Evolutionary conservation across 2,888 invertebrate species (phyloP).

Genomic region (Chrysomela aeneicollis): DNA sequence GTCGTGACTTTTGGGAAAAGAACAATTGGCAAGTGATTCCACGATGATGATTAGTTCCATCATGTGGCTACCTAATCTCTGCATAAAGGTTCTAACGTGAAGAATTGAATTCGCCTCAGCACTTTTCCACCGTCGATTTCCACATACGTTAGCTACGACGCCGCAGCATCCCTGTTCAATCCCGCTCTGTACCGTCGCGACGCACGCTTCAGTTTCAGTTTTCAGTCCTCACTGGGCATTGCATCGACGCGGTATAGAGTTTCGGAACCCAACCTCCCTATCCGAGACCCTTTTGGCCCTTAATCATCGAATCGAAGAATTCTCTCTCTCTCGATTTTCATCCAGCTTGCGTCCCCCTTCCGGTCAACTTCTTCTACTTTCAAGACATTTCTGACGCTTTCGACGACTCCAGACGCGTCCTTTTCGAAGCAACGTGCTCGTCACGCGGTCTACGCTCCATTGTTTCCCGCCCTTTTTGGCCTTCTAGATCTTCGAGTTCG

Average conservation of each 20-base stretch:
- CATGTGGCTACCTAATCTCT: no score
- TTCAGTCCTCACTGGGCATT: slow-evolving; percentile 58
- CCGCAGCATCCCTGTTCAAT: slow-evolving; percentile 50
- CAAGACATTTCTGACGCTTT: neutral
- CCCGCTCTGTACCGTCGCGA: slow-evolving; percentile 33
- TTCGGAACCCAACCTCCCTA: slow-evolving; percentile 55
- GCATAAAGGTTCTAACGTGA: no score
- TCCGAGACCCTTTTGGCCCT: slow-evolving; percentile 52
- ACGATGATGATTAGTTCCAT: no score
- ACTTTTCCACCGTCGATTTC: no score
- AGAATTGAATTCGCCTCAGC: no score
- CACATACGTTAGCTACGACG: slow-evolving; percentile 37
- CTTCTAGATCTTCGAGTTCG: neutral
- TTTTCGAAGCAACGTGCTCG: slow-evolving; percentile 1
- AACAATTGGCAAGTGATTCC: no score
- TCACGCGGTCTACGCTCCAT: neutral
- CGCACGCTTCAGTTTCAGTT: slow-evolving; percentile 20
- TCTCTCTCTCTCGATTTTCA: neutral
- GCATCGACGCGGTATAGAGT: slow-evolving; percentile 52
- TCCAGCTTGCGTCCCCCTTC: no score
- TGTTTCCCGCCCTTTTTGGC: slow-evolving; percentile 14
- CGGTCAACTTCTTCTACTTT: no score
- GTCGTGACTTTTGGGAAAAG: no score
- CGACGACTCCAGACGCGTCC: neutral
- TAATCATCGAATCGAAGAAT: slow-evolving; percentile 39